Percentiles rank a stretch among this genome's conserved stretches.
Conservation (phyloP, 2,888 invertebrate genomes). For the Lingula anatina region DNA sequence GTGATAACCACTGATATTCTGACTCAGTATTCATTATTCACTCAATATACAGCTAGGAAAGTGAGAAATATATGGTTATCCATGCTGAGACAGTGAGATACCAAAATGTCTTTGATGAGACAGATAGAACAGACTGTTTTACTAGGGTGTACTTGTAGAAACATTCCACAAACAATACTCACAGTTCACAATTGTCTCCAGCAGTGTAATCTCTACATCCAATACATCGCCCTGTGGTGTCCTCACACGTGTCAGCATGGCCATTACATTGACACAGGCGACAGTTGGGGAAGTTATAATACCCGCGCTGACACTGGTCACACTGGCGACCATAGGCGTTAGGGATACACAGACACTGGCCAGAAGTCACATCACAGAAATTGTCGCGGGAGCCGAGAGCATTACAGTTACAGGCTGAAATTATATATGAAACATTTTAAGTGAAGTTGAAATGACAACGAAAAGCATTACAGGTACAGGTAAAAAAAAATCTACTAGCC, state of each 20-base stretch:
- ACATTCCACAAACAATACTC: no score
- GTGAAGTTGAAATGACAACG: not conserved
- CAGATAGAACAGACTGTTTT: no score
- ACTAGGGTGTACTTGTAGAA: no score
- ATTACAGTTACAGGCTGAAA: conserved; percentile 84
- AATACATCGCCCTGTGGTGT: conserved; percentile 81
- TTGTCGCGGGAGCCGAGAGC: conserved; percentile 91
- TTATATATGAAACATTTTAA: not conserved
- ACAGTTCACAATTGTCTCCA: conserved; percentile 79
- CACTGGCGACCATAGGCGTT: conserved; percentile 89
- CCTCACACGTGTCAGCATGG: conserved; percentile 89
- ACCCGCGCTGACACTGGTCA: conserved; percentile 92
- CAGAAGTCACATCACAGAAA: conserved; percentile 84
- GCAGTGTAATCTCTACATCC: conserved; percentile 82
- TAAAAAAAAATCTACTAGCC: not conserved
- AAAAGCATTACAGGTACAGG: not conserved
- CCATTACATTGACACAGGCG: conserved; percentile 94
- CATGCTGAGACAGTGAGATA: no score
- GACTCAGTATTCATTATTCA: not conserved
- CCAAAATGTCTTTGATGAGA: no score
- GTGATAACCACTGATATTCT: not conserved
- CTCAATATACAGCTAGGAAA: no score
- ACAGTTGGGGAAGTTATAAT: conserved; percentile 96
- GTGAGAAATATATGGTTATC: no score
- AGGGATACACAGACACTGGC: conserved; percentile 89